Evolutionary conservation across 2,888 invertebrate species (phyloP).

Genomic region (Scaptomyza reducta): DNA sequence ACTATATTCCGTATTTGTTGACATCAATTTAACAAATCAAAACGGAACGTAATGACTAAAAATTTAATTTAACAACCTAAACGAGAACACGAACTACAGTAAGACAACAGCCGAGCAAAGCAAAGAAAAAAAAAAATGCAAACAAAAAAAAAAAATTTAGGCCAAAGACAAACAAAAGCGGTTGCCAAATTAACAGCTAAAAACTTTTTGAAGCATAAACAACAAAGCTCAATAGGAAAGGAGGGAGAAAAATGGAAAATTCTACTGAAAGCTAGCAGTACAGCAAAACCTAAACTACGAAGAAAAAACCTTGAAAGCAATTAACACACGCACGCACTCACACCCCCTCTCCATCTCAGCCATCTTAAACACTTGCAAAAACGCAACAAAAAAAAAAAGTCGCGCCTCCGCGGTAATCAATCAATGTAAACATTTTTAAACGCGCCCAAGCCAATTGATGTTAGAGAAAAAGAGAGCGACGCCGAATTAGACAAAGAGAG

Average conservation of each 20-base stretch:
- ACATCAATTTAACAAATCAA: conserved; percentile 28
- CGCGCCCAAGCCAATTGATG: conserved; percentile 15
- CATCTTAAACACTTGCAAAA: conserved; percentile 49
- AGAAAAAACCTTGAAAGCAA: conserved; percentile 69
- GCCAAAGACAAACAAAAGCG: conserved; percentile 75
- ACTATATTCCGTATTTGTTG: conserved; percentile 1
- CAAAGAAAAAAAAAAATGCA: conserved; percentile 17
- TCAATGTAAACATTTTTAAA: conserved; percentile 73
- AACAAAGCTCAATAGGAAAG: conserved; percentile 22
- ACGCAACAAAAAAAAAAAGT: conserved; percentile 65
- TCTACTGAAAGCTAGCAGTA: too few species aligned
- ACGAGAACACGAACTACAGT: conserved; percentile 12
- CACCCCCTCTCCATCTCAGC: background rate
- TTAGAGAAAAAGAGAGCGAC: background rate
- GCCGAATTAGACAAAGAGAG: background rate
- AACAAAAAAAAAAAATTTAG: conserved; percentile 43
- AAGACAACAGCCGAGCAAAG: conserved; percentile 5
- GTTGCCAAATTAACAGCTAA: conserved; percentile 72
- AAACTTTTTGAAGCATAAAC: conserved; percentile 71
- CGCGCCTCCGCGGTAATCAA: conserved; percentile 74
- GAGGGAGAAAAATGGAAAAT: too few species aligned
- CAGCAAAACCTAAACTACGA: too few species aligned
- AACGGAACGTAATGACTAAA: conserved; percentile 33
- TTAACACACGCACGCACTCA: conserved; percentile 58
- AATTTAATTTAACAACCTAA: conserved; percentile 37